phyloP scores from a whole-genome alignment of 2,888 invertebrate species.

The Auanema freiburgensis region DNA sequence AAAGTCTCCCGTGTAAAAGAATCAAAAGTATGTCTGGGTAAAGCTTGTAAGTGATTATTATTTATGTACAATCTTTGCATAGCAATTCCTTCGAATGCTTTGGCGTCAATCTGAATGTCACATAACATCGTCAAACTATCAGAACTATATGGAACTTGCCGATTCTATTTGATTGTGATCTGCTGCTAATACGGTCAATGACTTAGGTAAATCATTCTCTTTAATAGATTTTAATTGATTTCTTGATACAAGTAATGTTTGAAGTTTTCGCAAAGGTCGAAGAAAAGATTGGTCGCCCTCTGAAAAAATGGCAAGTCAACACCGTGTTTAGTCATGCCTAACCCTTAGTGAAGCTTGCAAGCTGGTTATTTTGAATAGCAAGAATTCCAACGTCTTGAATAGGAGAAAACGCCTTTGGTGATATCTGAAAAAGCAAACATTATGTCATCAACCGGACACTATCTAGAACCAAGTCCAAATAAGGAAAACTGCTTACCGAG shows the following conservation, averaged over 20 bases:
- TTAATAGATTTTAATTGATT: slow-evolving; percentile 56
- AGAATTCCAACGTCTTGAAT: slow-evolving; percentile 27
- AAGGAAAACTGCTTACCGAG: slow-evolving; percentile 12
- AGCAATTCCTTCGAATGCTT: slow-evolving; percentile 47
- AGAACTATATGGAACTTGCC: slow-evolving; percentile 13
- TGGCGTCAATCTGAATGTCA: slow-evolving; percentile 37
- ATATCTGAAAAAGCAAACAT: slow-evolving; percentile 18
- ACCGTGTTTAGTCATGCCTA: neutral
- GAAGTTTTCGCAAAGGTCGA: slow-evolving; percentile 62
- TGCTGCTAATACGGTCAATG: slow-evolving; percentile 30
- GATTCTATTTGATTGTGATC: slow-evolving; percentile 38
- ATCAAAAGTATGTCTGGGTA: slow-evolving; percentile 54
- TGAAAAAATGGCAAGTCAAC: slow-evolving; percentile 11
- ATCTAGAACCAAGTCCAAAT: neutral
- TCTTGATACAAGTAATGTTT: slow-evolving; percentile 66
- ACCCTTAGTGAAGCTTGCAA: slow-evolving; percentile 16
- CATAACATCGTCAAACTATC: neutral
- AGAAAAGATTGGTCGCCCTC: slow-evolving; percentile 52
- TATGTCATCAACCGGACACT: neutral
- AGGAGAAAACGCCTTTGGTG: slow-evolving; percentile 31
- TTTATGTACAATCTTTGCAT: slow-evolving; percentile 54
- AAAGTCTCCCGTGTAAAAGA: slow-evolving; percentile 42
- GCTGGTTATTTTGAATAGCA: slow-evolving; percentile 42
- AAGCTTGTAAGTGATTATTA: slow-evolving; percentile 53
- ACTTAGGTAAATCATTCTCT: slow-evolving; percentile 38